Conservation (phyloP, 2,888 invertebrate genomes). For the Cyrtodaria siliqua region DNA sequence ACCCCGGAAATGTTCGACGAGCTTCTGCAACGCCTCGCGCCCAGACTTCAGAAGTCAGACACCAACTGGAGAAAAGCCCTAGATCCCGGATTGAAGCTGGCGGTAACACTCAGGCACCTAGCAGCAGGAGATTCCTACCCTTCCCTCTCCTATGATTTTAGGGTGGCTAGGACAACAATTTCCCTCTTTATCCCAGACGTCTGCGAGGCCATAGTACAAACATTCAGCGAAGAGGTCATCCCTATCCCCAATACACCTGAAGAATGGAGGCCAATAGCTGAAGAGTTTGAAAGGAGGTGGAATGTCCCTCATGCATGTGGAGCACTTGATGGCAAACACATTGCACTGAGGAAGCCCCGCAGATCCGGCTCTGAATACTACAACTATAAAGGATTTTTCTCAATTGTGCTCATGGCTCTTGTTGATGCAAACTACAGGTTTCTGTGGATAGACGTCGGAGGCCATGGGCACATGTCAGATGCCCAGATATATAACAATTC, state of each 20-base stretch:
- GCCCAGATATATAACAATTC: conserved; percentile 54
- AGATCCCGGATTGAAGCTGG: conserved; percentile 13
- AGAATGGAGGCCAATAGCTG: conserved; percentile 55
- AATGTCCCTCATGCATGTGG: conserved; percentile 61
- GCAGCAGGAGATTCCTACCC: conserved; percentile 29
- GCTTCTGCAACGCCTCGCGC: conserved; percentile 22
- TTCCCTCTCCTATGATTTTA: conserved; percentile 41
- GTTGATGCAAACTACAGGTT: conserved; percentile 69
- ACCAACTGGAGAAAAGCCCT: conserved; percentile 9
- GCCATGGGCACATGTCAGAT: conserved; percentile 40
- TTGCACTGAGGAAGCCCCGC: conserved; percentile 44
- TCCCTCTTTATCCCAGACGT: conserved; percentile 51
- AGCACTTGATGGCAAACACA: conserved; percentile 68
- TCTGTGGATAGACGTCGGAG: conserved; percentile 56
- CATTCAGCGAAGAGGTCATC: conserved; percentile 48
- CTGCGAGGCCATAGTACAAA: conserved; percentile 58
- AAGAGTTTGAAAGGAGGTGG: conserved; percentile 47
- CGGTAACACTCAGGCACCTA: conserved; percentile 9
- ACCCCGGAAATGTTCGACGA: conserved; percentile 48
- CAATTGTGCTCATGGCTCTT: conserved; percentile 58
- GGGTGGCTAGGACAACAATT: conserved; percentile 46
- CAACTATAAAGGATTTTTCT: conserved; percentile 65
- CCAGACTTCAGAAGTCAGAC: conserved; percentile 25
- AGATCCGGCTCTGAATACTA: conserved; percentile 49
- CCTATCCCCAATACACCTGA: conserved; percentile 31